Percentiles rank a stretch among this genome's conserved stretches.
Evolutionary conservation across 2,797 vertebrate species (phyloP).

Genomic region (Chanos chanos): DNA sequence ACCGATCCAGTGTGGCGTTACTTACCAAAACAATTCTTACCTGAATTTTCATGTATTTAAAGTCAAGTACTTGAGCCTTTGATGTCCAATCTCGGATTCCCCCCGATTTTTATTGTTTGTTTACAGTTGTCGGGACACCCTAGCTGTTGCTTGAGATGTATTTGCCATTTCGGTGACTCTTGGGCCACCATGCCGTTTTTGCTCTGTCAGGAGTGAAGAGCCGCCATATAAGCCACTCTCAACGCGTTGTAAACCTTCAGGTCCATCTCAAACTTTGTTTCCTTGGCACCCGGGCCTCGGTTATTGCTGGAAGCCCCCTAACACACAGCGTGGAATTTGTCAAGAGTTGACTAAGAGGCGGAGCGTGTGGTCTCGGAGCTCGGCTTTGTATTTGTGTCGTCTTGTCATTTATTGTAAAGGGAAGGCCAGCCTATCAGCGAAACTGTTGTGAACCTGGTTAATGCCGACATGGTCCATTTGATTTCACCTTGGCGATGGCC

Average conservation of each 20-base stretch:
- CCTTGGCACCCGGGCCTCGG: conserved; percentile 83
- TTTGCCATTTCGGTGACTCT: conserved; percentile 25
- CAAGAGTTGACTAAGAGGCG: conserved; percentile 85
- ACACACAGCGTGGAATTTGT: conserved; percentile 89
- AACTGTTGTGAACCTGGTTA: conserved; percentile 20
- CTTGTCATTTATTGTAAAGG: conserved; percentile 48
- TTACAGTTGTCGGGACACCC: background rate
- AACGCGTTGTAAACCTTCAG: conserved; percentile 86
- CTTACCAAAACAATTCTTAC: background rate
- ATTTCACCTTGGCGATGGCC: conserved; percentile 27
- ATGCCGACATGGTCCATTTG: background rate
- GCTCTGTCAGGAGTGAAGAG: conserved; percentile 66
- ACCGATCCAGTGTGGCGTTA: background rate
- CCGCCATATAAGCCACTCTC: conserved; percentile 82
- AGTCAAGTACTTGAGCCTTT: background rate
- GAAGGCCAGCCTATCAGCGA: conserved; percentile 44
- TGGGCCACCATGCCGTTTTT: conserved; percentile 77
- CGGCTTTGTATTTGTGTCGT: conserved; percentile 75
- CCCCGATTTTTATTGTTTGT: no score
- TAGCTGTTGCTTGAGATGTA: background rate
- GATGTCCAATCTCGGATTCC: no score
- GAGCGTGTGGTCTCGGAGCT: conserved; percentile 77
- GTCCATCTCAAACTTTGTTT: conserved; percentile 86
- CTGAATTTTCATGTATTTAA: background rate
- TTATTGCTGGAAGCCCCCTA: conserved; percentile 86